Evolutionary conservation across 2,797 vertebrate species (phyloP).

Genomic region (Denticeps clupeoides): DNA sequence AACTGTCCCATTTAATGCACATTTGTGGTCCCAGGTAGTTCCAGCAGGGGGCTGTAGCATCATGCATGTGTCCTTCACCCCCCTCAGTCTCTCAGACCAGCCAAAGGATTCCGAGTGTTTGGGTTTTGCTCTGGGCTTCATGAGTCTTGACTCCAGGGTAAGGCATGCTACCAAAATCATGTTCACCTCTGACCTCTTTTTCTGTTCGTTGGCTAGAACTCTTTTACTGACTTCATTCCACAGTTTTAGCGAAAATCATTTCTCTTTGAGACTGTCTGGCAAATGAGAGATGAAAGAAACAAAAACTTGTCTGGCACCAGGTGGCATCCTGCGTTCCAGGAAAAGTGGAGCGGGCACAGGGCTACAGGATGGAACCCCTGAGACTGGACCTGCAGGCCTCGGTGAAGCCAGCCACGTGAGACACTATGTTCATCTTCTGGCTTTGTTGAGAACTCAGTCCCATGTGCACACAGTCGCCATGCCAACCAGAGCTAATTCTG

Average conservation of each 20-base stretch:
- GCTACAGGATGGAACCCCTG: slow-evolving; percentile 58
- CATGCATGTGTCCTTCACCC: slow-evolving; percentile 73
- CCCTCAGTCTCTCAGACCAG: slow-evolving; percentile 48
- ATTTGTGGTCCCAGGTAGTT: slow-evolving; percentile 62
- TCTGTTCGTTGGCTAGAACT: slow-evolving; percentile 8
- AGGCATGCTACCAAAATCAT: neutral
- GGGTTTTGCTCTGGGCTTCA: slow-evolving; percentile 68
- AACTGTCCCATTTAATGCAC: neutral
- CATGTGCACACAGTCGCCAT: no score
- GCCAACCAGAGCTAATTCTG: no score
- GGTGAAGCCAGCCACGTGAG: slow-evolving; percentile 69
- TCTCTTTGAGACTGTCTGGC: no score
- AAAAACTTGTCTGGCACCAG: slow-evolving; percentile 40
- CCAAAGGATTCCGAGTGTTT: slow-evolving; percentile 46
- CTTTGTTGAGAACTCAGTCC: neutral
- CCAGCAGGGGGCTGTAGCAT: slow-evolving; percentile 64
- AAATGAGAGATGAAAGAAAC: no score
- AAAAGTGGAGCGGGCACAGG: slow-evolving; percentile 59
- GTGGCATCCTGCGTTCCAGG: slow-evolving; percentile 45
- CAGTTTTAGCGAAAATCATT: no score
- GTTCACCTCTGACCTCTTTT: neutral
- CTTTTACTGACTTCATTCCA: no score
- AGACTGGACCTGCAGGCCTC: slow-evolving; percentile 60
- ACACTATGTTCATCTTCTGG: slow-evolving; percentile 18
- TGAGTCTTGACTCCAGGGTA: slow-evolving; percentile 78